Conservation (phyloP, 1,140 invertebrate genomes). For the Olivierus martensii region DNA sequence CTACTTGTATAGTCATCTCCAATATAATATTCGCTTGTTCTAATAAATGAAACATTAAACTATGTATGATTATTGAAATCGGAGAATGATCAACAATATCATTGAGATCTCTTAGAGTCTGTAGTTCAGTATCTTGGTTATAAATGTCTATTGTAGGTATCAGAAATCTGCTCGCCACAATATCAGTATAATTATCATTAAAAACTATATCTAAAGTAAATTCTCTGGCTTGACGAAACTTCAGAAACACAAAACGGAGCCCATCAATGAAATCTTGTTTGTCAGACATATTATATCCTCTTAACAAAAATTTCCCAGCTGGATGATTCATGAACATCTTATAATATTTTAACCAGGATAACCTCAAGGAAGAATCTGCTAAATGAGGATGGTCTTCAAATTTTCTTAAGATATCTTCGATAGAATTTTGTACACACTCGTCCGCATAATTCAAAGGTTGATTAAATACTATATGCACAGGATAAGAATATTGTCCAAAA, state of each 20-base stretch:
- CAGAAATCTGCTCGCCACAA: constrained; percentile 67
- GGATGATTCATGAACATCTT: constrained; percentile 57
- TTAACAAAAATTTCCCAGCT: constrained; percentile 41
- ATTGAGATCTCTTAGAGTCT: constrained; percentile 68
- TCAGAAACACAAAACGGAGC: too few relatives aligned
- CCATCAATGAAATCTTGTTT: constrained; percentile 47
- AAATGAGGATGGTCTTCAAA: too few relatives aligned
- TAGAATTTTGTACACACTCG: too few relatives aligned
- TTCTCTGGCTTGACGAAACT: too few relatives aligned
- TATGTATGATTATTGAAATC: constrained; percentile 74
- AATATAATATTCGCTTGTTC: constrained; percentile 86
- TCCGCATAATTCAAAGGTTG: too few relatives aligned
- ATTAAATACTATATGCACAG: constrained; percentile 34
- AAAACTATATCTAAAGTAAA: constrained; percentile 73
- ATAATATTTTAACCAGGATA: constrained; percentile 33
- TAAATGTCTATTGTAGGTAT: constrained; percentile 80
- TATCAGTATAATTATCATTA: constrained; percentile 53
- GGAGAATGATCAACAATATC: constrained; percentile 58
- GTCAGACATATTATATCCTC: constrained; percentile 55
- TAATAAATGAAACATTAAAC: constrained; percentile 87
- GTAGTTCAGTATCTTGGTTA: constrained; percentile 75
- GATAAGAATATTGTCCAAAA: constrained; percentile 78
- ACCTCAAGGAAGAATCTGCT: too few relatives aligned
- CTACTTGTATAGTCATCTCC: constrained; percentile 80
- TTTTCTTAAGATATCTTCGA: too few relatives aligned